Evolutionary conservation across 2,113 vertebrate genomes (phyloP).

Genomic region (Megaptera novaeangliae): DNA sequence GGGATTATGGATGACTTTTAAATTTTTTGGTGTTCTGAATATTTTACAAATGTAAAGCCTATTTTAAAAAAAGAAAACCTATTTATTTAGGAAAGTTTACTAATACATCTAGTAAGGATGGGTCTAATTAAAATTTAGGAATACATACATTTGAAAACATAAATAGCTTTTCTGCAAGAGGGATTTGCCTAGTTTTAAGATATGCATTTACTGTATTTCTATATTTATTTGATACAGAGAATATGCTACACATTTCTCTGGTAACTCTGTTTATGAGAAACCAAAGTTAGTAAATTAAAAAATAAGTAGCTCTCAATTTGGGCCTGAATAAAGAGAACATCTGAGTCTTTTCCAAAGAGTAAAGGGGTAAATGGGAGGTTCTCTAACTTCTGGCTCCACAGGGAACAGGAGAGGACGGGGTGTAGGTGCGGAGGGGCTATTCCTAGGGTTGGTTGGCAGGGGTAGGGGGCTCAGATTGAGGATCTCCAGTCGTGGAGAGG

Average conservation of each 20-base stretch:
- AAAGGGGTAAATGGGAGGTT: not conserved
- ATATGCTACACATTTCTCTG: not conserved
- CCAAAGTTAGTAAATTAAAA: not conserved
- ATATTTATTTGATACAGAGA: not conserved
- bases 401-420: not conserved
- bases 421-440: not conserved
- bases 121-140: constrained; percentile 7
- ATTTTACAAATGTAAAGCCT: not conserved
- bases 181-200: not conserved
- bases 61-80: not conserved
- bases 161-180: not conserved
- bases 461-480: not conserved
- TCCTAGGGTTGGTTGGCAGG: not conserved
- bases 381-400: not conserved
- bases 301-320: not conserved
- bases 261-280: not conserved
- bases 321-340: not conserved
- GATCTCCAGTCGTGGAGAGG: not conserved
- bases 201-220: not conserved
- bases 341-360: not conserved
- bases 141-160: not conserved
- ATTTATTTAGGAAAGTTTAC: not conserved
- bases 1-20: not conserved
- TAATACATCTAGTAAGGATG: not conserved
- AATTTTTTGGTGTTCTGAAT: not conserved